Evolutionary conservation across 2,797 vertebrate genomes (phyloP).

Genomic region (Gymnothorax reevesii): DNA sequence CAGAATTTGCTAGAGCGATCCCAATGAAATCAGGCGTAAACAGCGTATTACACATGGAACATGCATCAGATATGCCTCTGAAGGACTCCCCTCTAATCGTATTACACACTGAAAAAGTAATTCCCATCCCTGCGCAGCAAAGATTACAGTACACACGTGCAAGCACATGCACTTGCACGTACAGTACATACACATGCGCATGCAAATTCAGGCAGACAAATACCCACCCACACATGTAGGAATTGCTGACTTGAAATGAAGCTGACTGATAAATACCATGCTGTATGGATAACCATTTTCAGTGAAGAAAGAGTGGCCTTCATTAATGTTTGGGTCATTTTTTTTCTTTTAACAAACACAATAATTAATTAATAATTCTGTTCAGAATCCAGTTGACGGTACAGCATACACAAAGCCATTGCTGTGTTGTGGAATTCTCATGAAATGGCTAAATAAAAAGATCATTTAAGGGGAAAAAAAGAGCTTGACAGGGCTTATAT

Average conservation of each 20-base stretch:
- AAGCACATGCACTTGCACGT: background rate
- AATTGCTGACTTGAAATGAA: background rate
- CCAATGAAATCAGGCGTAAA: conserved; percentile 26
- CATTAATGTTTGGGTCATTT: background rate
- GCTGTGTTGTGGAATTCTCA: background rate
- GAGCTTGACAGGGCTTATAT: conserved; percentile 13
- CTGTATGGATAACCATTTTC: background rate
- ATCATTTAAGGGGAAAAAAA: background rate
- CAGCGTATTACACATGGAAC: background rate
- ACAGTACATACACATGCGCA: background rate
- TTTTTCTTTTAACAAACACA: background rate
- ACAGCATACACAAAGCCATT: background rate
- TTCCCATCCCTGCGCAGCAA: background rate
- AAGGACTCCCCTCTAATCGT: background rate
- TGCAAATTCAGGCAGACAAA: too few relatives aligned
- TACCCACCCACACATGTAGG: background rate
- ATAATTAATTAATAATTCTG: background rate
- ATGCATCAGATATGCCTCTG: conserved; percentile 11
- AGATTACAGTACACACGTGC: background rate
- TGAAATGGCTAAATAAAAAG: background rate
- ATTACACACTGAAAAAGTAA: conserved; percentile 19
- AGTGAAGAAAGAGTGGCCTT: background rate
- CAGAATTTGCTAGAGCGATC: conserved; percentile 16
- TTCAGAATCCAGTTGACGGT: background rate
- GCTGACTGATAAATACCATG: background rate